phyloP scores from a whole-genome alignment of 2,113 vertebrate genomes.

The Dasypus novemcinctus region DNA sequence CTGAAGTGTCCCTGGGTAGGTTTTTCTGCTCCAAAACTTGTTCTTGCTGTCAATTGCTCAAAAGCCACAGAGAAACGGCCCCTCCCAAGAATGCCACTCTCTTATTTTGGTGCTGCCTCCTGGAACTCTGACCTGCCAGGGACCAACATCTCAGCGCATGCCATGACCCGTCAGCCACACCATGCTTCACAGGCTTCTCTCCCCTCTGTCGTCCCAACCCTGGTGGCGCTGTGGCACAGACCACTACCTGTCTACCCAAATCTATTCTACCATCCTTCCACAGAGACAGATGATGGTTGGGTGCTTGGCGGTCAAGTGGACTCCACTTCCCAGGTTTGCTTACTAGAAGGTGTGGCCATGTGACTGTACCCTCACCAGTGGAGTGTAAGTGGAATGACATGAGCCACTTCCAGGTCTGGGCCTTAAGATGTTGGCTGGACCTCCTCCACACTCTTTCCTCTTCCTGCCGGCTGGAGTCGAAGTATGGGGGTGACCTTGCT shows the following conservation, averaged over 20 bases:
- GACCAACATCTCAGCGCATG: not conserved
- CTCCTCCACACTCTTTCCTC: not conserved
- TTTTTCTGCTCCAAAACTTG: not conserved
- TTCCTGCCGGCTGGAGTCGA: not conserved
- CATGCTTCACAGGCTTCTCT: not conserved
- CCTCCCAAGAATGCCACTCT: not conserved
- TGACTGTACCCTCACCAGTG: not conserved
- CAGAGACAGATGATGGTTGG: not conserved
- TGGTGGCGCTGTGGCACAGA: not conserved
- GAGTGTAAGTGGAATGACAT: no score
- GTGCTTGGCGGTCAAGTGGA: not conserved
- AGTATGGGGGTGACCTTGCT: not conserved
- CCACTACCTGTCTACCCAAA: not conserved
- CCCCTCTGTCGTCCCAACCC: not conserved
- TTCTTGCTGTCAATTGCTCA: not conserved
- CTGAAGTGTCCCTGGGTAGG: not conserved
- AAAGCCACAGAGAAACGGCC: not conserved
- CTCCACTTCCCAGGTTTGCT: not conserved
- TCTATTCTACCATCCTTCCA: not conserved
- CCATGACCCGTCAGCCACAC: not conserved
- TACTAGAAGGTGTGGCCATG: not conserved
- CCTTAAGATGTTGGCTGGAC: not conserved
- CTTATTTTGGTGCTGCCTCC: not conserved
- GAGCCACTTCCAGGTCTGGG: not conserved
- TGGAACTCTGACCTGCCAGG: accelerated